Conservation (phyloP, 2,797 vertebrate genomes). For the Phaenicophaeus curvirostris region DNA sequence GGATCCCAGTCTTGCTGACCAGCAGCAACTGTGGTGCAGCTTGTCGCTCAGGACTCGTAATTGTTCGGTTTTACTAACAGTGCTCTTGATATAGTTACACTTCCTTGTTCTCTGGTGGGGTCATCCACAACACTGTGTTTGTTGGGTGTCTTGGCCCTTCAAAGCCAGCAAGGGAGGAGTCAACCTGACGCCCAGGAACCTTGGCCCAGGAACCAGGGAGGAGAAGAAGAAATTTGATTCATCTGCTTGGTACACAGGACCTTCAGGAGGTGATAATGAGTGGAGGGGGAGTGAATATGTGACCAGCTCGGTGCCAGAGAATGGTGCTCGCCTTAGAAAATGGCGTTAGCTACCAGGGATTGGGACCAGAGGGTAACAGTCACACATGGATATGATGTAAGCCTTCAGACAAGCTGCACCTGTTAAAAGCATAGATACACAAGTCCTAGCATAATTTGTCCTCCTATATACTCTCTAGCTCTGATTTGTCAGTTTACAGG, state of each 20-base stretch:
- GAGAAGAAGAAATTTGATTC: not conserved
- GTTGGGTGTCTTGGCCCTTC: accelerated
- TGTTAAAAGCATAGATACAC: not conserved
- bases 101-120: accelerated
- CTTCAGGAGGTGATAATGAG: not conserved
- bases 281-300: accelerated
- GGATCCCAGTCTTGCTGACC: not conserved
- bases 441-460: not conserved
- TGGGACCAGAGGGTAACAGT: accelerated
- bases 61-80: not conserved
- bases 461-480: not conserved
- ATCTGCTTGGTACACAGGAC: not conserved
- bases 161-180: accelerated
- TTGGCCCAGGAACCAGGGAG: not conserved
- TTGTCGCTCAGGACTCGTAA: not conserved
- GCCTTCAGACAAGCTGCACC: not conserved
- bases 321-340: not conserved
- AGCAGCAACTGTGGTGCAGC: not conserved
- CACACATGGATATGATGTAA: accelerated
- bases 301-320: accelerated
- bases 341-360: accelerated
- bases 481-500: not conserved
- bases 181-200: not conserved
- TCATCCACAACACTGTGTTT: accelerated
- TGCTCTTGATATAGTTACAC: accelerated